Evolutionary conservation across 2,888 invertebrate species (phyloP).

Genomic region (Fragum whitleyi): DNA sequence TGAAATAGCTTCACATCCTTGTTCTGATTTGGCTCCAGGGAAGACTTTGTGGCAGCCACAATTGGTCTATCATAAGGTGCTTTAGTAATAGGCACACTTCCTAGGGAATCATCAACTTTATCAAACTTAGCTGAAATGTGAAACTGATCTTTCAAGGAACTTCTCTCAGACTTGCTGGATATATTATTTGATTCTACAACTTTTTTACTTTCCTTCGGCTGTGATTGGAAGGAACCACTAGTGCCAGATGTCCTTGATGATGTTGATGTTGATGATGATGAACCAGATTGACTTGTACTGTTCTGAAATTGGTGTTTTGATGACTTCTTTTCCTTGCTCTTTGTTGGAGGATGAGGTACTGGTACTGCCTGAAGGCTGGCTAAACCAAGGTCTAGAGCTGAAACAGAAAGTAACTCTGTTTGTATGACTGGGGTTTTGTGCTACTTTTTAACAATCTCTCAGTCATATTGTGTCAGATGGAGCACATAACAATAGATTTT

Average conservation of each 20-base stretch:
- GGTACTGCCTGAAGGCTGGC: constrained; percentile 29
- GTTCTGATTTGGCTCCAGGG: neutral
- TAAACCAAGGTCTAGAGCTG: constrained; percentile 39
- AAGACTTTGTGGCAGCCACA: neutral
- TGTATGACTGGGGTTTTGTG: too few species aligned
- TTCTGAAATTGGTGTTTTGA: constrained; percentile 14
- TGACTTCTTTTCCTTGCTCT: constrained; percentile 45
- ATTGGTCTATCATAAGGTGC: constrained; percentile 38
- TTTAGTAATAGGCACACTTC: constrained; percentile 11
- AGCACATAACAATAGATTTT: too few species aligned
- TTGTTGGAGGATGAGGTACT: constrained; percentile 31
- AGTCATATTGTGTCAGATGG: too few species aligned
- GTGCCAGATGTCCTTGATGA: constrained; percentile 24
- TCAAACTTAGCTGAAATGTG: constrained; percentile 23
- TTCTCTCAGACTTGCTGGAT: constrained; percentile 10
- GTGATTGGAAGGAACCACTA: constrained; percentile 32
- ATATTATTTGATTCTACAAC: constrained; percentile 13
- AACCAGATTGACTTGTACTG: constrained; percentile 8
- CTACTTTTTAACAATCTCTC: too few species aligned
- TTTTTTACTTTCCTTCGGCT: constrained; percentile 44
- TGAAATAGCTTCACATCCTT: constrained; percentile 59
- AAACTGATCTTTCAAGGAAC: neutral
- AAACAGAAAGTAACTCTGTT: neutral
- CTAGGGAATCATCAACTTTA: constrained; percentile 25
- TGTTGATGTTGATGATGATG: constrained; percentile 12